Base-by-base conservation (phyloP, 2,888 invertebrate genomes). In the Druceiella hillmani region DNA sequence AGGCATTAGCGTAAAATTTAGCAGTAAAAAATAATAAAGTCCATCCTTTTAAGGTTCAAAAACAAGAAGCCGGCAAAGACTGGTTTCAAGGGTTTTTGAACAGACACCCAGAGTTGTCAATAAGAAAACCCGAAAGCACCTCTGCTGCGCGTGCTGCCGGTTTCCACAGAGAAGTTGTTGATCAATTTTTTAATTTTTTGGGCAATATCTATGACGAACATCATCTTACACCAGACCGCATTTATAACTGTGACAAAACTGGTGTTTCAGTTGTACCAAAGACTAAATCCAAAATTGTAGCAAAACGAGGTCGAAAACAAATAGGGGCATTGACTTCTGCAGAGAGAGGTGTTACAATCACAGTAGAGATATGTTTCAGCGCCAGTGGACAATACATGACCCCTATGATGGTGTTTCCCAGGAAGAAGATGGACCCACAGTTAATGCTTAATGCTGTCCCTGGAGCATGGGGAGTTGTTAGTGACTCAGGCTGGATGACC, bases 241-340 rank as follows among this genome's bases (percentile, higher is more conserved):
- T 57, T 27, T 57, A 49, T 38, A 57, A 53, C 38, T 49, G 50
- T 9, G 53, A 54, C 27, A 53, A 55, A 40, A 54, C 53, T 15
- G 55, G 54, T 5, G 40, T 56, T 24, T 49, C 49, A n/a, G 32
- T 40, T 24, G 52, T 52, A 15, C 47, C 51, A 9, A 50, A 50
- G 29, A 46, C 44, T 11, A 45, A 38, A 5, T 36, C 43, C 14
- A 51, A 53, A 41, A 49, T 55, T 6, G 34, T 55, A n/a, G n/a
- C n/a, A n/a, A n/a, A n/a, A n/a, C 49, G 39, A 38, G 53, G 53
- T 3, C 40, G 46, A 43, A 52, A 51, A 36, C 48, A 52, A 43
- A 53, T 54, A 22, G 53, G 49, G 2, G 42, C 44, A 4, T 11
- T 55, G 12, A 39, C 50, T 17, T 55, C 55, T 14, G 53, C 52